Conservation (phyloP, 2,888 invertebrate species). For the Exephanes ischioxanthus region DNA sequence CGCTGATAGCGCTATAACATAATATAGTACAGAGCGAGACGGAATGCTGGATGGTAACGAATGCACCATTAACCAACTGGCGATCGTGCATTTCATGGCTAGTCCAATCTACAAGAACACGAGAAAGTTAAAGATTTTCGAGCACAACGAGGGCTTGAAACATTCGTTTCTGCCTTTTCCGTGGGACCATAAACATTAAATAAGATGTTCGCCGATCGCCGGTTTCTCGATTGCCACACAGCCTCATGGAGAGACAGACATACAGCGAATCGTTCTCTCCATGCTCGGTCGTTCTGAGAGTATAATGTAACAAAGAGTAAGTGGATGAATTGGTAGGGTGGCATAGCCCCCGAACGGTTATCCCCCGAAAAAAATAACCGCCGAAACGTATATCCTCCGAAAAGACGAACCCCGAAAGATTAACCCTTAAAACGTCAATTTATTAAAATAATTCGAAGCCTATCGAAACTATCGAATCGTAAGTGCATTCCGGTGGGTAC, state of each 20-base stretch:
- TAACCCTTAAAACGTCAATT: no score
- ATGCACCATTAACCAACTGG: constrained; percentile 15
- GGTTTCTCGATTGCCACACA: background rate
- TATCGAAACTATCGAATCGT: no score
- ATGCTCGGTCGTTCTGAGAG: constrained; percentile 37
- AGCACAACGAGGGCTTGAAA: background rate
- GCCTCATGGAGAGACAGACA: background rate
- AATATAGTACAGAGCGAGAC: background rate
- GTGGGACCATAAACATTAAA: background rate
- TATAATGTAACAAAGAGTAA: constrained; percentile 18
- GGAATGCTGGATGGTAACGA: background rate
- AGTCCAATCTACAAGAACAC: constrained; percentile 13
- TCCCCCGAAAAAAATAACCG: no score
- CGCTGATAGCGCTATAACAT: background rate
- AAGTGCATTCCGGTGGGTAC: no score
- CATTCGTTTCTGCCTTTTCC: no score
- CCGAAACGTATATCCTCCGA: no score
- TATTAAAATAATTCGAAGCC: no score
- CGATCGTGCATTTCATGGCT: constrained; percentile 18
- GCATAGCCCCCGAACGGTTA: no score
- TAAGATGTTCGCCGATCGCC: background rate
- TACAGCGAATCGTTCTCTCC: background rate
- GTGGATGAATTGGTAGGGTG: constrained; percentile 28
- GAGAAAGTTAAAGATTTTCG: background rate
- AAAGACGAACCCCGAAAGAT: no score